Conservation (phyloP, 2,113 vertebrate genomes). For the Callospermophilus lateralis region DNA sequence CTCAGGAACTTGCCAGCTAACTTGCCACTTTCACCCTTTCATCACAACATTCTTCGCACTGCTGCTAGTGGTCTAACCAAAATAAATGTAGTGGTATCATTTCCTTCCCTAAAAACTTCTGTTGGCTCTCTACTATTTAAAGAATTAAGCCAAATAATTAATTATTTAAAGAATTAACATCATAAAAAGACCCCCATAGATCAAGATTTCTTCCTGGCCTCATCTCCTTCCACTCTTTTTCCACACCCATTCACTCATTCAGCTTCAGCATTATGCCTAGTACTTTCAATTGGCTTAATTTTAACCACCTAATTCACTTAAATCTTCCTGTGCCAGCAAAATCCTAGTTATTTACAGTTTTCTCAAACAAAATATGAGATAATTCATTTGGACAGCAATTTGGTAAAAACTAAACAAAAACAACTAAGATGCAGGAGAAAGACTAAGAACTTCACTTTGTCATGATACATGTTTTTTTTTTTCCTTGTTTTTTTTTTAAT, state of each 20-base stretch:
- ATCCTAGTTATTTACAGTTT: not conserved
- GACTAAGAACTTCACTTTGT: slow-evolving; percentile 30
- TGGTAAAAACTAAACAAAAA: slow-evolving; percentile 39
- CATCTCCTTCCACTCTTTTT: not conserved
- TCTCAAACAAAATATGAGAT: slow-evolving; percentile 42
- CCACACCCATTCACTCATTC: not conserved
- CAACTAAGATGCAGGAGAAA: not conserved
- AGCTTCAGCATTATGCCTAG: not conserved
- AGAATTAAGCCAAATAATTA: slow-evolving; percentile 12
- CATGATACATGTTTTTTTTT: not conserved
- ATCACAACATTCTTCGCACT: slow-evolving; percentile 20
- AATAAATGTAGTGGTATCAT: not conserved
- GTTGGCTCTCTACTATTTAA: not conserved
- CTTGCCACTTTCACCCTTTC: not conserved
- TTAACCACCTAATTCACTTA: not conserved
- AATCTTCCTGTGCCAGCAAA: not conserved
- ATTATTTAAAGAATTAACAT: not conserved
- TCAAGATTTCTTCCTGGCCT: slow-evolving; percentile 2
- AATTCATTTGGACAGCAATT: slow-evolving; percentile 37
- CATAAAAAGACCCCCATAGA: slow-evolving; percentile 2
- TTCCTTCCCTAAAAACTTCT: slow-evolving; percentile 23
- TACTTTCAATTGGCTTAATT: not conserved
- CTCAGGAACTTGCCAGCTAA: not conserved
- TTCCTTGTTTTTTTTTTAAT: too few relatives aligned
- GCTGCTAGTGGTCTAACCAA: not conserved